These are phyloP conservation scores for Amblyornis subalaris DNA, from an alignment of 2,113 vertebrate species.

Conservation along the genomic window DNA sequence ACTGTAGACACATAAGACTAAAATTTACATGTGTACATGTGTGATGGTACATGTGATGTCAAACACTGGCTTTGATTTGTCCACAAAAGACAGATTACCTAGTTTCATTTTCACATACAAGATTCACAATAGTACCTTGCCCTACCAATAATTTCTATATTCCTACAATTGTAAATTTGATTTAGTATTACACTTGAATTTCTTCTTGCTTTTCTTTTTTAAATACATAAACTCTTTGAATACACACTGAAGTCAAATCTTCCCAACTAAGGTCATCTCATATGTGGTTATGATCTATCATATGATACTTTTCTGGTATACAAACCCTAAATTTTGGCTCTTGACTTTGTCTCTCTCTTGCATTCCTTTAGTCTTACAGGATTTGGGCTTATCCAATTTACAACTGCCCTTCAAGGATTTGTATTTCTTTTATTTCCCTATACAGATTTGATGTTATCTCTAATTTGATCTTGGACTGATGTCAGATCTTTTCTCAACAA, in stretches of 20 bases:
- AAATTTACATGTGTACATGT: slow-evolving; percentile 2
- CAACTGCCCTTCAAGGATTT: slow-evolving; percentile 21
- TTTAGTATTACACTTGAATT: neutral
- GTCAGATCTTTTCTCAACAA: neutral
- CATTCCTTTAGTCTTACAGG: neutral
- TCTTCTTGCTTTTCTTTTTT: neutral
- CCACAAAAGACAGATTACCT: neutral
- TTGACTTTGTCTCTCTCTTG: neutral
- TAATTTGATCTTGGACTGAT: slow-evolving; percentile 39
- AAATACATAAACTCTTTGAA: neutral
- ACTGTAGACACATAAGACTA: neutral
- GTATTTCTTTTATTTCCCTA: slow-evolving; percentile 28
- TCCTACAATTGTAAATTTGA: neutral
- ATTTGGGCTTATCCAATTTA: slow-evolving; percentile 32
- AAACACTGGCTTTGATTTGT: neutral
- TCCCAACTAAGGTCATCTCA: neutral
- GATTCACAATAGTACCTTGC: neutral
- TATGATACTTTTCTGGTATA: neutral
- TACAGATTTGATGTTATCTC: slow-evolving; percentile 11
- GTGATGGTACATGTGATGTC: neutral
- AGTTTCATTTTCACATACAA: neutral
- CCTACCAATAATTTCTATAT: neutral
- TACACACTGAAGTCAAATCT: neutral
- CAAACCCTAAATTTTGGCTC: neutral
- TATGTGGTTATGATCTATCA: neutral